These are phyloP conservation scores for Ricordea florida DNA, from an alignment of 92 coral and sea anemone genomes.

Conservation along the genomic window DNA sequence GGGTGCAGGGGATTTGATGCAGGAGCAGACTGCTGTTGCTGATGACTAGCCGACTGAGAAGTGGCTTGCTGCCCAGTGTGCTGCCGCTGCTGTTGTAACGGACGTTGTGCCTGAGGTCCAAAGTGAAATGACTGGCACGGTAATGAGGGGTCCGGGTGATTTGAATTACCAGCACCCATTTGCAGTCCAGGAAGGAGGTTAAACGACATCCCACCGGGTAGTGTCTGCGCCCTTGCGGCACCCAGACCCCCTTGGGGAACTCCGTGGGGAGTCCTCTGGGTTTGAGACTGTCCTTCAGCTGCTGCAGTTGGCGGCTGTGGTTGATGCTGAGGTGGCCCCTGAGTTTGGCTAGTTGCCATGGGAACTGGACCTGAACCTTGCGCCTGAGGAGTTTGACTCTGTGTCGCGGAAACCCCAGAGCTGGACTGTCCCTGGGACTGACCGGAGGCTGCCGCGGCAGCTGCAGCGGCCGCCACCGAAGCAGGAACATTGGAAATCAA, in stretches of 20 bases:
- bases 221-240: conserved; percentile 21
- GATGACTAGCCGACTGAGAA: background rate
- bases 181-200: conserved; percentile 15
- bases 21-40: background rate
- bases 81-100: conserved; percentile 40
- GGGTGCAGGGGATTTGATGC: background rate
- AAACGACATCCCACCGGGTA: conserved; percentile 33
- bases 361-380: conserved; percentile 6
- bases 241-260: conserved; percentile 47
- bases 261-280: too few species aligned
- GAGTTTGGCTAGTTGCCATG: background rate
- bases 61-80: conserved; percentile 24
- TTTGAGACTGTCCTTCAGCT: conserved; percentile 2
- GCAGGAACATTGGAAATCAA: conserved; percentile 70
- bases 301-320: conserved; percentile 18
- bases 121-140: conserved; percentile 99
- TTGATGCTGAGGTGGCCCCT: conserved; percentile 7
- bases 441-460: conserved; percentile 50
- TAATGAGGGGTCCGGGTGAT: conserved; percentile 89
- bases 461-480: conserved; percentile 38
- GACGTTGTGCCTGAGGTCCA: conserved; percentile 78
- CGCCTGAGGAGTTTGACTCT: conserved; percentile 16
- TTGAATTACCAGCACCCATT: conserved; percentile 21
- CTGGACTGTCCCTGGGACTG: too few species aligned
- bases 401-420: conserved; percentile 18